Base-by-base conservation (phyloP, 2,113 vertebrate species). In the Lethenteron camtschaticum region DNA sequence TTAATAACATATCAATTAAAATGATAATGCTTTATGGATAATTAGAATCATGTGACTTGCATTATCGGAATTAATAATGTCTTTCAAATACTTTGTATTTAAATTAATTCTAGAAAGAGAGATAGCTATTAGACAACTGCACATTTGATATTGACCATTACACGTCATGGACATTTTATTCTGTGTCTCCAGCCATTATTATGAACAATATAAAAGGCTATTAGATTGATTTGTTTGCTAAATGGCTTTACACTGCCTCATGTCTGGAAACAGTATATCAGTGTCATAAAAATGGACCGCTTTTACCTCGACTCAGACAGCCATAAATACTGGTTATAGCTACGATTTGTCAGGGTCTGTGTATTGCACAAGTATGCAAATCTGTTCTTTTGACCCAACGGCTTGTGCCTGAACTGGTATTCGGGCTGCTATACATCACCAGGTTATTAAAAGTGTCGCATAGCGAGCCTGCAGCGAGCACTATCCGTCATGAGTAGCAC, bases 221-320 rank as follows among this genome's bases (percentile, higher is more conserved):
- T 66, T 66, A 66, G 63, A 66, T 66, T 66, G 63, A 66, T 66
- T 66, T 24, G 8, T n/a, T 66, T n/a, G 63, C 63, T 66, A 66
- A 66, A 24, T 66, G 63, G n/a, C 24, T 66, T 66, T 66, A 66
- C 41, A 66, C n/a, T 66, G 24, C 63, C 63, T 24, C 63, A 16
- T 66, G 41, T 24, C 63, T 16, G 24, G 63, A 16, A 24, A 66
- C 63, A 66, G 63, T 66, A 66, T 66, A 16, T 66, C 63, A 66
- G 63, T 66, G 63, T 66, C 63, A 66, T 66, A 66, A 66, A 66
- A 66, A 66, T 66, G 24, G 63, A 24, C n/a, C n/a, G 63, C 63
- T 66, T 66, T 66, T 66, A 24, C 63, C 24, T 24, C 24, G 63
- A 24, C 63, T 24, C 24, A 66, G 63, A 66, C 63, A 24, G 24